A percentile compares a stretch with the other conserved stretches of the same genome.
phyloP scores from a whole-genome alignment of 2,888 invertebrate genomes.

The Pinctada fucata region DNA sequence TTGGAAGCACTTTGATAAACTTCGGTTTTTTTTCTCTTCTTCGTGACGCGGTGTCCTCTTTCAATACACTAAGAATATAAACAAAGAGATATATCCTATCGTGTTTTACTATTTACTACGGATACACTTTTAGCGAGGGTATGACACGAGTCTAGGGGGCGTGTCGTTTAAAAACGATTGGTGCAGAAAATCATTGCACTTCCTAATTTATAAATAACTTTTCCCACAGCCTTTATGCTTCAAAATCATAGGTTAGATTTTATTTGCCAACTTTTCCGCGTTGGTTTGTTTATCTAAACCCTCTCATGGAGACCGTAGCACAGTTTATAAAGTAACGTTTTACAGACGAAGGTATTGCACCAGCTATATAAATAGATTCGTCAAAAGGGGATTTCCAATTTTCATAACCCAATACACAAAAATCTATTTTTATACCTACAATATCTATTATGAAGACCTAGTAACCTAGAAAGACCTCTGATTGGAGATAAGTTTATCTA shows the following conservation, averaged over 20 bases:
- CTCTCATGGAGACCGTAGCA: neutral
- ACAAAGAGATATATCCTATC: neutral
- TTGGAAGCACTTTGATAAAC: neutral
- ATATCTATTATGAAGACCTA: neutral
- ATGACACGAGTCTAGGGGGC: neutral
- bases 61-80: neutral
- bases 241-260: neutral
- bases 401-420: neutral
- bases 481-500: neutral
- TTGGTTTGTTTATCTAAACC: neutral
- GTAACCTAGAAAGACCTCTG: neutral
- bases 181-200: too few species aligned
- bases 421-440: neutral
- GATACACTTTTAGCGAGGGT: neutral
- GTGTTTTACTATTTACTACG: neutral
- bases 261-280: neutral
- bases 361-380: slow-evolving; percentile 24
- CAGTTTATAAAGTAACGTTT: neutral
- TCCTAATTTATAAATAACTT: neutral
- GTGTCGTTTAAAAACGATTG: neutral
- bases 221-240: neutral
- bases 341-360: slow-evolving; percentile 21
- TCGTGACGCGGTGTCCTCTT: neutral
- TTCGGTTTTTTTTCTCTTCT: too few species aligned
- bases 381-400: slow-evolving; percentile 20